Conservation (phyloP, 2,113 vertebrate species). For the Xiphophorus hellerii region DNA sequence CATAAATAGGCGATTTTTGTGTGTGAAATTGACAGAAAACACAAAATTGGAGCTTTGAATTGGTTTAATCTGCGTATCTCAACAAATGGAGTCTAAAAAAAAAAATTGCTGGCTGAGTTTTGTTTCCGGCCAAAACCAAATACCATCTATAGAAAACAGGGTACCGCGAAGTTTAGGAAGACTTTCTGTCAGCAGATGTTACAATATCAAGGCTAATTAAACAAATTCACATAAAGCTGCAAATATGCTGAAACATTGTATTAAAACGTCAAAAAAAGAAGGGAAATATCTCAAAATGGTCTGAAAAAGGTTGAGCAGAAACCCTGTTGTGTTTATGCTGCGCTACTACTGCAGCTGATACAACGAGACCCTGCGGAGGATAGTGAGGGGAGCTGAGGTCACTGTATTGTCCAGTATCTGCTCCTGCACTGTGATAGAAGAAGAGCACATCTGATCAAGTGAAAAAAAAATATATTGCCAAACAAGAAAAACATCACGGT, state of each 20-base stretch:
- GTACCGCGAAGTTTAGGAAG: not conserved
- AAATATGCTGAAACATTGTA: too few relatives aligned
- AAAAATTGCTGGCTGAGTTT: not conserved
- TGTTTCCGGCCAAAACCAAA: not conserved
- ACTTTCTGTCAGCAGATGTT: not conserved
- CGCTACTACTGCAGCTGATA: not conserved
- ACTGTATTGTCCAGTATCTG: not conserved
- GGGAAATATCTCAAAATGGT: not conserved
- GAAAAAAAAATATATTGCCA: not conserved
- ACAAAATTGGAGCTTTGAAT: too few relatives aligned
- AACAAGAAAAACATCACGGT: conserved; percentile 4
- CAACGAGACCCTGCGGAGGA: not conserved
- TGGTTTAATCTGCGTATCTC: not conserved
- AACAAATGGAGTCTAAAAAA: too few relatives aligned
- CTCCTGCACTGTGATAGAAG: not conserved
- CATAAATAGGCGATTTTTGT: not conserved
- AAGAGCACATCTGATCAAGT: not conserved
- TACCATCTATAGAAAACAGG: not conserved
- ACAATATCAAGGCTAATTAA: too few relatives aligned
- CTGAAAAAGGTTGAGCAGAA: not conserved
- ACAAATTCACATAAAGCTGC: too few relatives aligned
- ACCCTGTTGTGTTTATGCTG: not conserved
- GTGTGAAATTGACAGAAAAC: not conserved
- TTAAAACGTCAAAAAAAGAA: not conserved
- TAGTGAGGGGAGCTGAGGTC: not conserved